Evolutionary conservation across 1,140 invertebrate species (phyloP).

Genomic region (Dreissena polymorpha): DNA sequence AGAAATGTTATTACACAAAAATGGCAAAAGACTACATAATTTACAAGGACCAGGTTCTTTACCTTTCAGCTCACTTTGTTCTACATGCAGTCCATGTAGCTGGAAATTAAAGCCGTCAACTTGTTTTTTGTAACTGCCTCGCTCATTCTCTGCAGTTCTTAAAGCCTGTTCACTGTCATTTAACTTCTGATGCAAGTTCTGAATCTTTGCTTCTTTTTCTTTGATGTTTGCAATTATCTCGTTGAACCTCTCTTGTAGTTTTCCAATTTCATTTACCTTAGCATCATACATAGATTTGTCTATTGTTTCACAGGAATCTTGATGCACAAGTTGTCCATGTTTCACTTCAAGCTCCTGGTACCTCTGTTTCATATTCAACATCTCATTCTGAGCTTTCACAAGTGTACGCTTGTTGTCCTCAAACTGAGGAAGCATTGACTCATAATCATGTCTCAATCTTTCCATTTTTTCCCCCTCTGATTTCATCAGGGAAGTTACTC

Average conservation of each 20-base stretch:
- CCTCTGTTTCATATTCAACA: conserved; percentile 80
- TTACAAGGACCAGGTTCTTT: no score
- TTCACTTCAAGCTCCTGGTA: conserved; percentile 80
- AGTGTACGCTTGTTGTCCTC: conserved; percentile 80
- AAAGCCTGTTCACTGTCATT: conserved; percentile 70
- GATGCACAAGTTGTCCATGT: conserved; percentile 73
- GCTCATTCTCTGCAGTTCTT: conserved; percentile 67
- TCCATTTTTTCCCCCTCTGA: conserved; percentile 75
- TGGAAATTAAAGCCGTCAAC: conserved; percentile 76
- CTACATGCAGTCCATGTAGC: conserved; percentile 68
- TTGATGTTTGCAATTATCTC: conserved; percentile 61
- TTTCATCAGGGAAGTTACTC: conserved; percentile 82
- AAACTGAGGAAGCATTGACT: conserved; percentile 67
- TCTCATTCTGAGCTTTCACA: conserved; percentile 81
- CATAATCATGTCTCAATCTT: conserved; percentile 76
- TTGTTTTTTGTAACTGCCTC: conserved; percentile 71
- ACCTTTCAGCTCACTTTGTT: conserved; percentile 65
- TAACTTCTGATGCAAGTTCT: conserved; percentile 63
- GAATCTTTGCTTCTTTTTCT: conserved; percentile 69
- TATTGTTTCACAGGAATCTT: conserved; percentile 67
- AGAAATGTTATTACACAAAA: no score
- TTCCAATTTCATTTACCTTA: conserved; percentile 68
- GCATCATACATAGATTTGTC: conserved; percentile 69
- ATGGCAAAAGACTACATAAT: no score
- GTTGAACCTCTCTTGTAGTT: conserved; percentile 61